phyloP scores from a whole-genome alignment of 2,113 vertebrate species.

The Apeltes quadracus region DNA sequence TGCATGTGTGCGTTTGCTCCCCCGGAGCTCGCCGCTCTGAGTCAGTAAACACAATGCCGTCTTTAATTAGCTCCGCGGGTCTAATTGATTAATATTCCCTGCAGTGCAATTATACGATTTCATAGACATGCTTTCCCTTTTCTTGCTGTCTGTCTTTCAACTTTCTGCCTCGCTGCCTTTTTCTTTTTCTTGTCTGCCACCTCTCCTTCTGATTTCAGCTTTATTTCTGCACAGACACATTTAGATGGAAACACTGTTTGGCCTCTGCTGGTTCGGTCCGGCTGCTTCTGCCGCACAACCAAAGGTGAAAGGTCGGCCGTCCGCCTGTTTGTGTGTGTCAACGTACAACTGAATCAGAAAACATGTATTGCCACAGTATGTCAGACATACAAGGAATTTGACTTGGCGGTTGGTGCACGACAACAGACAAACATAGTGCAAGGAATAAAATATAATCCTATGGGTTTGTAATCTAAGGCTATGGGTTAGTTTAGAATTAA shows the following conservation, averaged over 20 bases:
- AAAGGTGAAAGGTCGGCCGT: conserved; percentile 18
- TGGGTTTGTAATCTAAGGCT: too few species aligned
- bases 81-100: conserved; percentile 77
- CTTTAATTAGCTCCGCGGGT: conserved; percentile 71
- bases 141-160: conserved; percentile 41
- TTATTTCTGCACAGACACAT: conserved; percentile 19
- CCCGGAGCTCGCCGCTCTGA: conserved; percentile 41
- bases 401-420: too few species aligned
- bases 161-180: conserved; percentile 44
- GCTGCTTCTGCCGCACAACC: conserved; percentile 6
- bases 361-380: too few species aligned
- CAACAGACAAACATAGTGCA: too few species aligned
- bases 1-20: conserved; percentile 19
- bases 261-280: conserved; percentile 10
- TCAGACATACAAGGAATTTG: too few species aligned
- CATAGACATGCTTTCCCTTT: conserved; percentile 63
- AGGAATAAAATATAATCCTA: too few species aligned
- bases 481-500: too few species aligned
- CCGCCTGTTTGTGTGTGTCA: background rate
- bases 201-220: conserved; percentile 14
- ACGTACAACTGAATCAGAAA: background rate
- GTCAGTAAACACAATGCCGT: conserved; percentile 73
- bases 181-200: background rate
- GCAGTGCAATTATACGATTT: conserved; percentile 70
- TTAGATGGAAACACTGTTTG: background rate